Evolutionary conservation across 2,113 vertebrate species (phyloP).

Genomic region (Phyllostomus hastatus): DNA sequence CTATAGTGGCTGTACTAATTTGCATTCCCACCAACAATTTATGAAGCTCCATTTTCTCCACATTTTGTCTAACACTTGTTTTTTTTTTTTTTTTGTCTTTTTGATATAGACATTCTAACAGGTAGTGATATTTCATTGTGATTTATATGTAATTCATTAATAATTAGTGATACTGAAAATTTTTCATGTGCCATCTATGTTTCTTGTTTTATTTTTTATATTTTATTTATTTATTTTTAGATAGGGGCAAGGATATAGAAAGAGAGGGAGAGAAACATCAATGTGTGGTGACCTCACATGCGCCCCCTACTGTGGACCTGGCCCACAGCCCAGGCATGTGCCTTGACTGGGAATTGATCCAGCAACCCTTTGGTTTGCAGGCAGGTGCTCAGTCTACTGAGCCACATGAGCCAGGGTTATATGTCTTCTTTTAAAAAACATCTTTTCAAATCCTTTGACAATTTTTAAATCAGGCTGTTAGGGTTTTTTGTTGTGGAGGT

Average conservation of each 20-base stretch:
- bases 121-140: background rate
- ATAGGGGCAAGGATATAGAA: too few relatives aligned
- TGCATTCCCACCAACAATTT: background rate
- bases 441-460: background rate
- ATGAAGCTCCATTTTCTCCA: background rate
- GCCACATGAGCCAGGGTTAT: background rate
- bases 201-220: too few relatives aligned
- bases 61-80: background rate
- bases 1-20: background rate
- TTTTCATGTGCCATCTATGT: background rate
- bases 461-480: background rate
- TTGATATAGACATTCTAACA: background rate
- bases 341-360: too few relatives aligned
- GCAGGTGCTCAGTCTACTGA: too few relatives aligned
- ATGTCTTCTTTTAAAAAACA: background rate
- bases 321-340: too few relatives aligned
- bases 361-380: too few relatives aligned
- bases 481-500: background rate
- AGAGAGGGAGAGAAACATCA: too few relatives aligned
- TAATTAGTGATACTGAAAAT: background rate
- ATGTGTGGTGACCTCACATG: too few relatives aligned
- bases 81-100: background rate
- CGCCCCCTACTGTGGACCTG: too few relatives aligned
- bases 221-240: too few relatives aligned
- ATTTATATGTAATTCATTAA: background rate